Evolutionary conservation across 2,797 vertebrate species (phyloP).

Genomic region (Chaetodon trifasciatus): DNA sequence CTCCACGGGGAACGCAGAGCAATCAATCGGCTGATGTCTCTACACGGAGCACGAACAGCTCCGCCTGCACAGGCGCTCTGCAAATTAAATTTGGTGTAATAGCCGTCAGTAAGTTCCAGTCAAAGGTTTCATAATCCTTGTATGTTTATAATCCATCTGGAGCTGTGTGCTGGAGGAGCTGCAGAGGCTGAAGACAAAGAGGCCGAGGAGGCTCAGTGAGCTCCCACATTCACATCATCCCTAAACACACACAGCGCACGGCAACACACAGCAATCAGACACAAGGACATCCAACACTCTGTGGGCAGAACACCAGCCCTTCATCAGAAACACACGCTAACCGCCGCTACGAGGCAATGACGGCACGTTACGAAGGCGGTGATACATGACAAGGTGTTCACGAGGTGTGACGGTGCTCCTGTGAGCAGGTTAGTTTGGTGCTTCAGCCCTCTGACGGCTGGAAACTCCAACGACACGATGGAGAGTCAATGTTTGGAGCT

Average conservation of each 20-base stretch:
- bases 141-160: constrained; percentile 3
- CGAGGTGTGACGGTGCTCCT: too few species aligned
- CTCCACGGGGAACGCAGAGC: background rate
- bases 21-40: background rate
- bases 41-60: background rate
- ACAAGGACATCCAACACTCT: background rate
- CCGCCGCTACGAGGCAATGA: background rate
- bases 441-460: too few species aligned
- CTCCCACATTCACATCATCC: background rate
- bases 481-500: too few species aligned
- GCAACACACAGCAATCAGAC: background rate
- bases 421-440: too few species aligned
- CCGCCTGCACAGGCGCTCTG: background rate
- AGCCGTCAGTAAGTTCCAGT: constrained; percentile 11
- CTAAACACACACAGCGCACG: too few species aligned
- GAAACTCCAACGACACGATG: too few species aligned
- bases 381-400: background rate
- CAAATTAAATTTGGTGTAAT: constrained; percentile 14
- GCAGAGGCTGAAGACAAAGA: constrained; percentile 10
- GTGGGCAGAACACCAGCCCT: background rate
- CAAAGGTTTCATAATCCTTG: constrained; percentile 9
- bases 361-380: background rate
- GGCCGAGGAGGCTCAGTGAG: background rate
- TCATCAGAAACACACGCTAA: background rate
- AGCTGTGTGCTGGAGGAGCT: constrained; percentile 8